Evolutionary conservation across 2,797 vertebrate species (phyloP), one percentile per base, ranked within the genome.

Genomic region (Hypotaenidia okinawae): DNA sequence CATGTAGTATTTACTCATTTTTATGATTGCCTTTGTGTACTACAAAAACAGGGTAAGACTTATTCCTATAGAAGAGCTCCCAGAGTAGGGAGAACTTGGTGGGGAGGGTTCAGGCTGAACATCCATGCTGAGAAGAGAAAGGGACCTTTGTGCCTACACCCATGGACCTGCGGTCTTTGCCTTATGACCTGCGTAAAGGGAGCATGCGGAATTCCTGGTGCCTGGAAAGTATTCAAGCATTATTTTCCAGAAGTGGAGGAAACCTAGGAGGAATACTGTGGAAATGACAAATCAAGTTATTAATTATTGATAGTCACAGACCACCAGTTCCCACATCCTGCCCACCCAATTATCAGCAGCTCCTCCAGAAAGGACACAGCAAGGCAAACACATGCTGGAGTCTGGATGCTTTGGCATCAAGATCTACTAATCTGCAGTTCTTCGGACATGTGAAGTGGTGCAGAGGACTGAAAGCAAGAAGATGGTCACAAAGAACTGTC

Each of bases 281-380:
- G 57, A 82, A 94, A 90, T 55, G 66, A 41, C 67, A 84, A 59
- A 67, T 84, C 84, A 68, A 90, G 41, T 66, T 82, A 75, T 82
- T 81, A 90, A 84, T 94, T 94, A 92, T 69, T 89, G 62, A 73
- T 68, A 59, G 63, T 47, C 59, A 62, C 1, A 16, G 84, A 12
- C 77, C 90, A 84, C 67, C 70, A 87, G 11, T 15, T 88, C 54
- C 73, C 58, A 86, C 73, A 88, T 79, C 70, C 77, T 90, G 70
- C 78, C 84, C 59, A 82, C 74, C 16, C 37, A 84, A 59, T 55
- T 66, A 59, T 55, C 51, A 82, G 47, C 37, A 79, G 33, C 51
- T 82, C 79, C 75, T 91, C 43, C 64, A 73, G 63, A 89, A 89
- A 74, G 59, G 23, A 63, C 57, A 45, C 16, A 70, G n/a, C 47